These are phyloP conservation scores for Gymnogyps californianus DNA, from an alignment of 2,113 vertebrate genomes.

Conservation along the genomic window DNA sequence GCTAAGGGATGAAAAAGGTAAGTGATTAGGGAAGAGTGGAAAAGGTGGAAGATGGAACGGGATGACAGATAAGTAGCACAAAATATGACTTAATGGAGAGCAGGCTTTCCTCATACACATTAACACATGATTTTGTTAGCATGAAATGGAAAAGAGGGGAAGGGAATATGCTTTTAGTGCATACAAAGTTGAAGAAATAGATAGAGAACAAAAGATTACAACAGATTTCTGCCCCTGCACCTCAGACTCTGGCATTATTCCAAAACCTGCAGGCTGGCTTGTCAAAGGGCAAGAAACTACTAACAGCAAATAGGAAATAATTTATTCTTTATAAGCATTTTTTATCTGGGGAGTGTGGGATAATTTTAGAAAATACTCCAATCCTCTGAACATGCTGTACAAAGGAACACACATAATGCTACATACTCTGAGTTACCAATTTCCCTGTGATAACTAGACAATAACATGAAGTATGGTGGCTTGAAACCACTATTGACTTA, in stretches of 20 bases:
- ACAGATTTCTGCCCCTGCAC: neutral
- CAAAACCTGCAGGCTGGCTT: neutral
- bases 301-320: neutral
- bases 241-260: neutral
- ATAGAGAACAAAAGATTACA: neutral
- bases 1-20: neutral
- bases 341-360: neutral
- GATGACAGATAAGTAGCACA: neutral
- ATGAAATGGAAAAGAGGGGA: neutral
- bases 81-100: neutral
- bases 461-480: neutral
- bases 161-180: neutral
- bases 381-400: neutral
- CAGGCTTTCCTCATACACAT: neutral
- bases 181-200: neutral
- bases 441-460: neutral
- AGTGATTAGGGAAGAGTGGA: neutral
- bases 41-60: neutral
- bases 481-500: slow-evolving; percentile 31
- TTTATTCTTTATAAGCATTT: neutral
- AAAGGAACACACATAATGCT: neutral
- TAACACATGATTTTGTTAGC: neutral
- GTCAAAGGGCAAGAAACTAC: neutral
- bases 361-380: neutral
- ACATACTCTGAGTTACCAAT: neutral